Conservation (phyloP, 2,888 invertebrate genomes). For the Tetragonula carbonaria region DNA sequence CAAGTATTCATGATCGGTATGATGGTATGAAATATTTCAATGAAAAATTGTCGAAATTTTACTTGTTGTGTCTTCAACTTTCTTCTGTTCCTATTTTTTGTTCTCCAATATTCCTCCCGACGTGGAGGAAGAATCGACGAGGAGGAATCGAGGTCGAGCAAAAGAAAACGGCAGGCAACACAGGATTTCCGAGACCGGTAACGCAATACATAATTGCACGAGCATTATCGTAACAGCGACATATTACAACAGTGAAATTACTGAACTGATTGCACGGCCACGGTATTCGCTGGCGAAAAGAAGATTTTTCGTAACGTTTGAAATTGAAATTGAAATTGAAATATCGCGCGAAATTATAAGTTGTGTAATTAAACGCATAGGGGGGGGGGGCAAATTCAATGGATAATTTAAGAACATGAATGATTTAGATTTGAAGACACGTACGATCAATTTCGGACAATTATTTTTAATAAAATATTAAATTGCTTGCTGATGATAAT, state of each 20-base stretch:
- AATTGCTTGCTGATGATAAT: too few species aligned
- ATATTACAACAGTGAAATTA: slow-evolving; percentile 24
- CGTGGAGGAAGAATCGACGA: not conserved
- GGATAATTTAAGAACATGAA: not conserved
- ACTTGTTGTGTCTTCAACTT: not conserved
- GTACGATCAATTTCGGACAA: too few species aligned
- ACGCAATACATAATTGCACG: slow-evolving; percentile 33
- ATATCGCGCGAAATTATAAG: too few species aligned
- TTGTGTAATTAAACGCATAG: too few species aligned
- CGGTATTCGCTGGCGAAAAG: not conserved
- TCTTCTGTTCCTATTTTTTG: not conserved
- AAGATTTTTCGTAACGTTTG: not conserved
- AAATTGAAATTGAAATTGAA: too few species aligned
- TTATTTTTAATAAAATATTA: too few species aligned
- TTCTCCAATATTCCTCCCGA: not conserved
- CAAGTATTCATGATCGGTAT: too few species aligned
- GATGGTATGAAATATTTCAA: not conserved
- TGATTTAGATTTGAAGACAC: not conserved
- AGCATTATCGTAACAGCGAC: slow-evolving; percentile 3
- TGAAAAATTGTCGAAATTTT: not conserved
- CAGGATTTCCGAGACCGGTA: slow-evolving; percentile 31
- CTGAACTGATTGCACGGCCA: slow-evolving; percentile 20
- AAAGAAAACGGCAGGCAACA: slow-evolving; percentile 14
- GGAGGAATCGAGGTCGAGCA: too few species aligned
- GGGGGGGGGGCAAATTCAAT: not conserved